A percentile compares a stretch with the other conserved stretches of the same genome.
Evolutionary conservation across 2,797 vertebrate species (phyloP).

Genomic region (Scolopax rusticola): DNA sequence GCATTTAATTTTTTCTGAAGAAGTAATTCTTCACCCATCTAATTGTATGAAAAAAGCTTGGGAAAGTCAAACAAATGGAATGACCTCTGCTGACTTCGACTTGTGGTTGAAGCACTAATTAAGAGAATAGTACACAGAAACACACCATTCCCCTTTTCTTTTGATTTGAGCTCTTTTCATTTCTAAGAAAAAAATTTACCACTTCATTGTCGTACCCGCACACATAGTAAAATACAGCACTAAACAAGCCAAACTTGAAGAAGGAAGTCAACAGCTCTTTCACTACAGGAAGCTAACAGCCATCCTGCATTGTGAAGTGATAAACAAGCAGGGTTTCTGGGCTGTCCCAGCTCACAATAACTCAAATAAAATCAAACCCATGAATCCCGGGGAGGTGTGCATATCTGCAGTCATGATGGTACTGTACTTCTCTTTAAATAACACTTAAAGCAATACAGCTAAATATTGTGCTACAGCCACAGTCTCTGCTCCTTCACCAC

Average conservation of each 20-base stretch:
- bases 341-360: background rate
- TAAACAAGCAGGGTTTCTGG: conserved; percentile 36
- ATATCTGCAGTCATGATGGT: background rate
- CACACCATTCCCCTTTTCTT: background rate
- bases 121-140: background rate
- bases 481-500: background rate
- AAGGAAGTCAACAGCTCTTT: conserved; percentile 14
- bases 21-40: conserved; percentile 1
- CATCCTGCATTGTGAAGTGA: background rate
- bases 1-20: background rate
- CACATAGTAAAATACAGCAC: background rate
- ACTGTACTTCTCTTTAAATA: background rate
- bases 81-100: conserved; percentile 2
- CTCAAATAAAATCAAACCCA: conserved; percentile 26
- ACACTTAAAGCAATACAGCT: background rate
- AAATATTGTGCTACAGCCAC: background rate
- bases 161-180: background rate
- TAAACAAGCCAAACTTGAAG: background rate
- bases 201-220: background rate
- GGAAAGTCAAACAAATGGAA: conserved; percentile 1
- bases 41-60: background rate
- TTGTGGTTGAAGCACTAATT: background rate
- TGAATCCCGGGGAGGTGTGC: background rate
- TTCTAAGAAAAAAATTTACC: background rate
- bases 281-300: conserved; percentile 9